Percentiles rank a stretch among this genome's conserved stretches.
Conservation (phyloP, 2,888 invertebrate genomes). For the Clusia tigrina region DNA sequence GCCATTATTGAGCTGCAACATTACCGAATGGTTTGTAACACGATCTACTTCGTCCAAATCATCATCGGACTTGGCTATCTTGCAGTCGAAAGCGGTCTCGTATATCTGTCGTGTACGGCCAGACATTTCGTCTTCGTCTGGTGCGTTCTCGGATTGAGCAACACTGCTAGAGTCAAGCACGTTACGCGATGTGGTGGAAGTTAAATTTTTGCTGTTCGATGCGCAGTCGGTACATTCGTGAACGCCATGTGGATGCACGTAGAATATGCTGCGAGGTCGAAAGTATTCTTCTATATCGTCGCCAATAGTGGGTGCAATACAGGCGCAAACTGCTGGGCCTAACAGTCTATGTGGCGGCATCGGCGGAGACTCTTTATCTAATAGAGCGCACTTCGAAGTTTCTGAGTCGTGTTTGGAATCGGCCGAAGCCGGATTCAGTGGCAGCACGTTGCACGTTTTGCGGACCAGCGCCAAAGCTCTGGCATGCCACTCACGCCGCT, state of each 20-base stretch:
- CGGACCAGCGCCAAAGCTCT: constrained; percentile 63
- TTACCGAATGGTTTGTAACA: constrained; percentile 80
- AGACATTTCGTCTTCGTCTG: constrained; percentile 62
- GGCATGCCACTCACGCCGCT: constrained; percentile 65
- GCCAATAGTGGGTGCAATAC: constrained; percentile 69
- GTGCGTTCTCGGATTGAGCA: constrained; percentile 34
- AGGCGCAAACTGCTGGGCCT: constrained; percentile 76
- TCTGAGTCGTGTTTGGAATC: not conserved
- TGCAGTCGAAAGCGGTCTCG: constrained; percentile 90
- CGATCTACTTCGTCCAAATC: constrained; percentile 83
- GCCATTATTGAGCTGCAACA: constrained; percentile 68
- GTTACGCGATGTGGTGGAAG: constrained; percentile 18
- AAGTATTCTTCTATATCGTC: constrained; percentile 73
- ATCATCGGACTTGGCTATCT: constrained; percentile 81
- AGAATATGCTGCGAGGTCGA: constrained; percentile 74
- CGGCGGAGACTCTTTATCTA: constrained; percentile 57
- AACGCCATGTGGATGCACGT: constrained; percentile 73
- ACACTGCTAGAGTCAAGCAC: constrained; percentile 23
- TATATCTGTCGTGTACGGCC: constrained; percentile 77
- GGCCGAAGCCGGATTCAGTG: constrained; percentile 39
- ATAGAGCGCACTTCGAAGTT: constrained; percentile 28
- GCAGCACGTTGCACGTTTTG: constrained; percentile 63
- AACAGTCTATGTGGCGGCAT: constrained; percentile 77
- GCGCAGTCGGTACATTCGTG: constrained; percentile 67
- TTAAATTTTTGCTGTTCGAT: constrained; percentile 41